phyloP scores from a whole-genome alignment of 2,797 vertebrate genomes.

The Crotalus adamanteus region DNA sequence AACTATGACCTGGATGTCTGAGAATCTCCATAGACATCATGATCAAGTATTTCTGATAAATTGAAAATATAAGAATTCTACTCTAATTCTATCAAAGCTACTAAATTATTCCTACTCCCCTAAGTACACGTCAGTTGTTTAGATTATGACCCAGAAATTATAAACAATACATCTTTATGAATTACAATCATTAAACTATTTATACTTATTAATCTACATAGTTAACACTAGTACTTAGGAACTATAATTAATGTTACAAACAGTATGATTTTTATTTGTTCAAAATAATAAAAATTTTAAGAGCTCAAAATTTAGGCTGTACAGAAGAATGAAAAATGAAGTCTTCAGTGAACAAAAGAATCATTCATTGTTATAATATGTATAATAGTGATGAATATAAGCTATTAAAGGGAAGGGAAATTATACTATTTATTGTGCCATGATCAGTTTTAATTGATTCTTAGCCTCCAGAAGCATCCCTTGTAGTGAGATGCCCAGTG shows the following conservation, averaged over 20 bases:
- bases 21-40: too few relatives aligned
- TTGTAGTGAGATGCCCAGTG: not conserved
- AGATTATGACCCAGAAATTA: not conserved
- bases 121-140: not conserved
- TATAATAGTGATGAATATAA: constrained; percentile 16
- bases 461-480: not conserved
- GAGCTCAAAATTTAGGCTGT: not conserved
- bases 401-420: not conserved
- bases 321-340: not conserved
- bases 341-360: not conserved
- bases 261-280: not conserved
- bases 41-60: not conserved
- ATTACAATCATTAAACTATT: not conserved
- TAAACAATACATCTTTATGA: not conserved
- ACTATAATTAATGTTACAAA: not conserved
- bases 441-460: not conserved
- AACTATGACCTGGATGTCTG: too few relatives aligned
- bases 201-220: not conserved
- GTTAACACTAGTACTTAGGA: not conserved
- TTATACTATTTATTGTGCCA: not conserved
- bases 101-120: not conserved
- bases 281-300: not conserved
- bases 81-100: not conserved
- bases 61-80: not conserved
- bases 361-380: not conserved